phyloP scores from a whole-genome alignment of 2,797 vertebrate species.

The Molothrus ater region DNA sequence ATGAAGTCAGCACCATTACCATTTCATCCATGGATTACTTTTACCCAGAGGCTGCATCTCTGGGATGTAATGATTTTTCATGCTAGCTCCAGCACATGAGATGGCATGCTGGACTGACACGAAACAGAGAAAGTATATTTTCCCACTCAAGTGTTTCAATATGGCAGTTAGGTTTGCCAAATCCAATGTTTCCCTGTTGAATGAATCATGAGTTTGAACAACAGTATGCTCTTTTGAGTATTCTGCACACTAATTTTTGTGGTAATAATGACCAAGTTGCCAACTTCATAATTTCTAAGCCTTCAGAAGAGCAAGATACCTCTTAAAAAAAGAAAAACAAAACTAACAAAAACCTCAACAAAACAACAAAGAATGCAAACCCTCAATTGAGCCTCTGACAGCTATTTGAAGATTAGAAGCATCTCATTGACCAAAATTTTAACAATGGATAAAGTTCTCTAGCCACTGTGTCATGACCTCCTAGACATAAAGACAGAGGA shows the following conservation, averaged over 20 bases:
- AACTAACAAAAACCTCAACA: neutral
- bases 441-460: neutral
- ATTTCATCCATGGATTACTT: neutral
- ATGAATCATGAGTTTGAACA: neutral
- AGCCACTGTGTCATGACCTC: neutral
- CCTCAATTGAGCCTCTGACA: neutral
- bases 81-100: neutral
- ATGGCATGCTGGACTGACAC: slow-evolving; percentile 6
- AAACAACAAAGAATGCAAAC: neutral
- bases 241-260: neutral
- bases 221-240: neutral
- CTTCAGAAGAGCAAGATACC: neutral
- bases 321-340: neutral
- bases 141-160: slow-evolving; percentile 23
- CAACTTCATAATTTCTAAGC: neutral
- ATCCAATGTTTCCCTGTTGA: neutral
- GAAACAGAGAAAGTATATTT: neutral
- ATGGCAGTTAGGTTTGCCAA: neutral
- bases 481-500: neutral
- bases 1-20: neutral
- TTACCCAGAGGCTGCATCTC: slow-evolving; percentile 22
- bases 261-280: neutral
- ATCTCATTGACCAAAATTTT: neutral
- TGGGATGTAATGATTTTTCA: neutral
- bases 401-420: neutral